A percentile compares a stretch with the other conserved stretches of the same genome.
Conservation (phyloP, 2,797 vertebrate genomes). For the Furcifer pardalis region DNA sequence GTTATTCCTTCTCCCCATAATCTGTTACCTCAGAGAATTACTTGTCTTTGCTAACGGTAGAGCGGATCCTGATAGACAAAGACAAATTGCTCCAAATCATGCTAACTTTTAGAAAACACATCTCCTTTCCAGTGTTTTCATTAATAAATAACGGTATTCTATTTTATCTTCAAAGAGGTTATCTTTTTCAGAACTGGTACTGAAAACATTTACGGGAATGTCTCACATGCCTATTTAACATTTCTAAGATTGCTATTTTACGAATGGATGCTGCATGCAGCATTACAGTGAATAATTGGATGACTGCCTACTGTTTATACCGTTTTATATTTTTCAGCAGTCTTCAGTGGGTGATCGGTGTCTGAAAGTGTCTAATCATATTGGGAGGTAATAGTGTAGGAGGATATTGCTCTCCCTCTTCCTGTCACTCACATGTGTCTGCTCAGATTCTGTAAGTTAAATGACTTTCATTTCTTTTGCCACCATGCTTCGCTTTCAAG, state of each 20-base stretch:
- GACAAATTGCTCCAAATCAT: slow-evolving; percentile 31
- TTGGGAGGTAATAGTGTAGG: not conserved
- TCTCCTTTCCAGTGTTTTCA: not conserved
- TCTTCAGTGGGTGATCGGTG: slow-evolving; percentile 17
- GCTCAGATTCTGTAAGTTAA: slow-evolving; percentile 33
- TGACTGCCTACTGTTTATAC: not conserved
- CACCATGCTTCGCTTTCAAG: slow-evolving; percentile 13
- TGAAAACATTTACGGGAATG: not conserved
- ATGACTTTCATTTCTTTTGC: slow-evolving; percentile 13
- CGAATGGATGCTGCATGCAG: slow-evolving; percentile 2
- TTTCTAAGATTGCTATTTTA: not conserved
- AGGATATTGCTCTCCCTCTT: slow-evolving; percentile 17
- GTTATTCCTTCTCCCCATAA: not conserved
- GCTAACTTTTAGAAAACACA: not conserved
- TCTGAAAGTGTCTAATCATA: slow-evolving; percentile 14
- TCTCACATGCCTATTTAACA: not conserved
- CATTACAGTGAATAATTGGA: slow-evolving; percentile 20
- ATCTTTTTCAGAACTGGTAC: not conserved
- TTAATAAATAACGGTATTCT: slow-evolving; percentile 31
- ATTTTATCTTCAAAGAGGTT: slow-evolving; percentile 16
- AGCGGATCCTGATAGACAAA: not conserved
- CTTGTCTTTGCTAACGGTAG: not conserved
- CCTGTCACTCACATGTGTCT: slow-evolving; percentile 23
- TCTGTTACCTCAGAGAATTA: not conserved
- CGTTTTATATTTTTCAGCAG: slow-evolving; percentile 23